Conservation (phyloP, 2,797 vertebrate genomes). For the Chromobotia macracanthus region DNA sequence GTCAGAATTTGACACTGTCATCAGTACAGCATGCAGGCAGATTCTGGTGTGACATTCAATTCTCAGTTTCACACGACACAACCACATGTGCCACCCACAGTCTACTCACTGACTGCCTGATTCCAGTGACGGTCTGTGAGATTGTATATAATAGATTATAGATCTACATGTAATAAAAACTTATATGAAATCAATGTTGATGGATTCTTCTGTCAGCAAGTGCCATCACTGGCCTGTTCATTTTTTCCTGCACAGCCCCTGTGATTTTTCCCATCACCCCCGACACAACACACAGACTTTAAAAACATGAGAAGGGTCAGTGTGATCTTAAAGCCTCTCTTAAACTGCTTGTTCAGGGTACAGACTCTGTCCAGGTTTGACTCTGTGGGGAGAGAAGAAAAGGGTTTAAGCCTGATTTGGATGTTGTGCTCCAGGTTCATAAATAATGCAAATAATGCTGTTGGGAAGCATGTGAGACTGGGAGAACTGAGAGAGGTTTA, state of each 20-base stretch:
- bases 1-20: neutral
- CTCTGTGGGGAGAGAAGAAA: neutral
- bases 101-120: neutral
- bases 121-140: slow-evolving; percentile 46
- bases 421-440: slow-evolving; percentile 28
- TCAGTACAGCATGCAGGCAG: neutral
- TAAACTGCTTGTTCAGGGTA: slow-evolving; percentile 26
- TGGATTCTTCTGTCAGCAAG: slow-evolving; percentile 51
- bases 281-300: slow-evolving; percentile 44
- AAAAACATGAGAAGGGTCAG: slow-evolving; percentile 27
- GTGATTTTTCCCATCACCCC: slow-evolving; percentile 47
- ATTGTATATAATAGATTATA: slow-evolving; percentile 55
- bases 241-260: slow-evolving; percentile 23
- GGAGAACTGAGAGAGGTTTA: slow-evolving; percentile 23
- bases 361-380: neutral
- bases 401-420: slow-evolving; percentile 19
- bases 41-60: neutral
- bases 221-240: slow-evolving; percentile 39
- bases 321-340: slow-evolving; percentile 5
- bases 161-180: slow-evolving; percentile 53
- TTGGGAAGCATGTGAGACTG: slow-evolving; percentile 41
- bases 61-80: neutral
- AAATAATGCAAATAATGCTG: slow-evolving; percentile 42
- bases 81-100: neutral
- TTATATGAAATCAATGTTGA: slow-evolving; percentile 44